Evolutionary conservation across 2,113 vertebrate species (phyloP).

Genomic region (Lucifuga dentata): DNA sequence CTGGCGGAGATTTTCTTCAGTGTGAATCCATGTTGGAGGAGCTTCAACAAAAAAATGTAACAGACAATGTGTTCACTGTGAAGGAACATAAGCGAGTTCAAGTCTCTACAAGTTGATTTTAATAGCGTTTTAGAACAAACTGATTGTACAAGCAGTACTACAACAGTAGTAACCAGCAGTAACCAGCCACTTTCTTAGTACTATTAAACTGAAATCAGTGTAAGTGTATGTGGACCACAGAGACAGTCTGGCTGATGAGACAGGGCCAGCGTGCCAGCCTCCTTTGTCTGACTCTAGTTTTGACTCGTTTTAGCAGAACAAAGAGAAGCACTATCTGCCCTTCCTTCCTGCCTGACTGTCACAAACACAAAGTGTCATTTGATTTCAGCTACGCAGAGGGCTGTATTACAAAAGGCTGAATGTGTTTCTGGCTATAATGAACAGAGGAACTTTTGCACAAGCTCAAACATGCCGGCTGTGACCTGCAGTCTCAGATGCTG

Average conservation of each 20-base stretch:
- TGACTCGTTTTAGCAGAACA: constrained; percentile 36
- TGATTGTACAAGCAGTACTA: background rate
- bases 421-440: constrained; percentile 57
- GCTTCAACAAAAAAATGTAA: no score
- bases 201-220: background rate
- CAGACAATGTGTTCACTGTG: no score
- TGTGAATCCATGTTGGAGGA: no score
- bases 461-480: constrained; percentile 43
- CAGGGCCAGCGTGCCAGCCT: constrained; percentile 41
- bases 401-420: constrained; percentile 54
- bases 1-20: no score
- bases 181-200: constrained; percentile 22
- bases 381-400: constrained; percentile 65
- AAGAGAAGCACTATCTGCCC: constrained; percentile 51
- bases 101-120: no score
- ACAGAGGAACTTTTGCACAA: constrained; percentile 59
- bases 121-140: no score
- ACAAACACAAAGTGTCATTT: constrained; percentile 66
- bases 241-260: background rate
- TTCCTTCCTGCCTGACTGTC: constrained; percentile 58
- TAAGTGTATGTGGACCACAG: background rate
- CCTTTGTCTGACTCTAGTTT: constrained; percentile 36
- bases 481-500: constrained; percentile 33
- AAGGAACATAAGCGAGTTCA: no score
- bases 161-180: background rate